Conservation (phyloP, 2,113 vertebrate genomes). For the Hirundichthys speculiger region DNA sequence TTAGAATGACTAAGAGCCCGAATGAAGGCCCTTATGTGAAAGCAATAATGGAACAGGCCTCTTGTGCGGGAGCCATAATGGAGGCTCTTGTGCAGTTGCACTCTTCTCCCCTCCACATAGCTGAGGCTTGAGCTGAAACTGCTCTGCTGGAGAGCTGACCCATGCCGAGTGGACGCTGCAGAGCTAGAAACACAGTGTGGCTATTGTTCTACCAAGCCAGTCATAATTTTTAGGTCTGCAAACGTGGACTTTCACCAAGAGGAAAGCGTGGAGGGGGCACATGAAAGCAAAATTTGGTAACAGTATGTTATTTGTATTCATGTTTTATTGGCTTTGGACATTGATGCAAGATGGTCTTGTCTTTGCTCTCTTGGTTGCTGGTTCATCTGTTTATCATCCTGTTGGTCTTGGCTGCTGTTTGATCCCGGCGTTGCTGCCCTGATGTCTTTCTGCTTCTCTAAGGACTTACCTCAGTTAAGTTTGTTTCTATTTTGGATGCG, state of each 20-base stretch:
- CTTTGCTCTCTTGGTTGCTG: no score
- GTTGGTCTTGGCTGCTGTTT: no score
- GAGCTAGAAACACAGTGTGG: constrained; percentile 15
- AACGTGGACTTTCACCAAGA: neutral
- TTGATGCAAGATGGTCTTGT: no score
- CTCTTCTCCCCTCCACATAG: constrained; percentile 73
- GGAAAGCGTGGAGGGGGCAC: no score
- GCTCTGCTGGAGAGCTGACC: constrained; percentile 63
- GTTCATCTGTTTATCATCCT: no score
- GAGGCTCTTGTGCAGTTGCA: constrained; percentile 72
- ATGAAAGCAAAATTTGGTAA: no score
- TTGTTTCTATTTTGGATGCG: no score
- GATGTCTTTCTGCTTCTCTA: no score
- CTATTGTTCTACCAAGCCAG: constrained; percentile 36
- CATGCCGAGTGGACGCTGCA: constrained; percentile 43
- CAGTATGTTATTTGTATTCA: no score
- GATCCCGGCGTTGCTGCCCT: no score
- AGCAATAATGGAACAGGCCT: constrained; percentile 73
- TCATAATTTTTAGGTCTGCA: constrained; percentile 35
- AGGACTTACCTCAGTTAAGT: no score
- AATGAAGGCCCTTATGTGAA: constrained; percentile 71
- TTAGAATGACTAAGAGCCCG: constrained; percentile 77
- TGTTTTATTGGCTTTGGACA: no score
- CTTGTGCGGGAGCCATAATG: constrained; percentile 77
- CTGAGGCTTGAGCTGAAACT: constrained; percentile 67